These are phyloP conservation scores for Antheraea pernyi DNA, from an alignment of 1,140 invertebrate species.

Conservation along the genomic window DNA sequence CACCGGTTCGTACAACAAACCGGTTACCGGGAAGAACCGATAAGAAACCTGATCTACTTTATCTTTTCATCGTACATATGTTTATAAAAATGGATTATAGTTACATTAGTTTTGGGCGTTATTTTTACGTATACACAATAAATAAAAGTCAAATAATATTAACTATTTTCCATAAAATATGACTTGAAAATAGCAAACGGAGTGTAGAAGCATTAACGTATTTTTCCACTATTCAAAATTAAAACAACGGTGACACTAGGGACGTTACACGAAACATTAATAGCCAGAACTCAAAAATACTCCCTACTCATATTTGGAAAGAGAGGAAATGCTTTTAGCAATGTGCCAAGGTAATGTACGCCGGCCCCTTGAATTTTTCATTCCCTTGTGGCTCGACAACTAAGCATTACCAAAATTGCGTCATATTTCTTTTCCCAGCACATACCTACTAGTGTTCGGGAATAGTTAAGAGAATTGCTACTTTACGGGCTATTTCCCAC, in stretches of 20 bases:
- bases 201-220: too few species aligned
- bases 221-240: too few species aligned
- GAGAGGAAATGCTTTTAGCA: constrained; percentile 69
- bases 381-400: constrained; percentile 75
- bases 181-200: too few species aligned
- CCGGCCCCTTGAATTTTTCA: constrained; percentile 76
- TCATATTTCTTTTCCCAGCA: constrained; percentile 75
- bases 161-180: too few species aligned
- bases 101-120: too few species aligned
- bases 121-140: too few species aligned
- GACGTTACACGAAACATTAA: not conserved
- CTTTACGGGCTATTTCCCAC: constrained; percentile 34
- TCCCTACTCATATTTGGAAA: constrained; percentile 45
- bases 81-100: too few species aligned
- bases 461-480: constrained; percentile 68
- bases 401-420: constrained; percentile 77
- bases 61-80: too few species aligned
- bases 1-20: too few species aligned
- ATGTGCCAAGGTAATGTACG: constrained; percentile 69
- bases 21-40: too few species aligned
- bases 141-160: too few species aligned
- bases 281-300: constrained; percentile 43
- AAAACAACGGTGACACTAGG: not conserved
- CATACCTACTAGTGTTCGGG: constrained; percentile 49
- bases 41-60: too few species aligned